phyloP scores from a whole-genome alignment of 2,888 invertebrate species.

The Ophonus ardosiacus region DNA sequence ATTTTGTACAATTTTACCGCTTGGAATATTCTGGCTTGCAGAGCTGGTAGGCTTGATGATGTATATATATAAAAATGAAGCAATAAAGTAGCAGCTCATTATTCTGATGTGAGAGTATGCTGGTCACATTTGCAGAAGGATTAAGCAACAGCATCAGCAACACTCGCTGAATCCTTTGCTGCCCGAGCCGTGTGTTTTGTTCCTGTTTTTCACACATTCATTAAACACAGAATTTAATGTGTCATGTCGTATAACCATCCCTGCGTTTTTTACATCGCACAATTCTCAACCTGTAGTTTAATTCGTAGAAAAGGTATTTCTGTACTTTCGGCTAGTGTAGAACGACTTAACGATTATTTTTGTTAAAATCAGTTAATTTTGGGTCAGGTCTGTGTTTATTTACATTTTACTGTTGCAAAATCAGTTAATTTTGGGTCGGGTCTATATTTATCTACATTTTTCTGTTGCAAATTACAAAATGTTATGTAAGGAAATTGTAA shows the following conservation, averaged over 20 bases:
- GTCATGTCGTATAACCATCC: slow-evolving; percentile 18
- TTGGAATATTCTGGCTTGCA: neutral
- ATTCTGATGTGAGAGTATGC: neutral
- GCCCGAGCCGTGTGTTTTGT: neutral
- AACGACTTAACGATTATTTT: too few relatives aligned
- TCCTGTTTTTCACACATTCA: slow-evolving; percentile 24
- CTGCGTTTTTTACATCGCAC: neutral
- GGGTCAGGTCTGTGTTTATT: too few relatives aligned
- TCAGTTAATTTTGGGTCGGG: too few relatives aligned
- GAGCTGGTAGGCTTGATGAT: neutral
- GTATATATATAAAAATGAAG: slow-evolving; percentile 8
- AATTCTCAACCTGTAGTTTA: neutral
- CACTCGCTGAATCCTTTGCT: neutral
- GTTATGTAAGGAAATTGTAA: too few relatives aligned
- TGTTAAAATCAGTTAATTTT: too few relatives aligned
- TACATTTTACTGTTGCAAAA: too few relatives aligned
- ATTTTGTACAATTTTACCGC: neutral
- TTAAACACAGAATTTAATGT: slow-evolving; percentile 33
- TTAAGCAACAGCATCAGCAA: neutral
- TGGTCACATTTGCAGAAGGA: slow-evolving; percentile 1
- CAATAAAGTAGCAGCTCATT: neutral
- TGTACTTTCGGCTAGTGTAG: too few relatives aligned
- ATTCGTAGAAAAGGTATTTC: neutral
- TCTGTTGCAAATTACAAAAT: too few relatives aligned
- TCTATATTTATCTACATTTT: too few relatives aligned